These are phyloP conservation scores for Varanus salvator DNA, from an alignment of 2,113 vertebrate genomes.

Conservation along the genomic window DNA sequence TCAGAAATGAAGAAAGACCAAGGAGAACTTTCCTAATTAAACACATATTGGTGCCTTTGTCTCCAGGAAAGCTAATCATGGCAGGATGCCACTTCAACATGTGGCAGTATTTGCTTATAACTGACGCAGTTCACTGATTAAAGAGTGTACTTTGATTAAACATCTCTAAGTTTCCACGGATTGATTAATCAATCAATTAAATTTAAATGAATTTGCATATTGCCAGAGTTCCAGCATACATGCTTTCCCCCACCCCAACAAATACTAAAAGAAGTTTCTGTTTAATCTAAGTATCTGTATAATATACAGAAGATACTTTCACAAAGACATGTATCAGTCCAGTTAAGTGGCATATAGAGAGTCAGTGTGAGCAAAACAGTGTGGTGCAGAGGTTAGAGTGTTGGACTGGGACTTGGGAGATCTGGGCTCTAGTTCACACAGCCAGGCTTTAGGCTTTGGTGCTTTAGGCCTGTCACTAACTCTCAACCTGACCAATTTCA, in stretches of 20 bases:
- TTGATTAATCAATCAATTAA: not conserved
- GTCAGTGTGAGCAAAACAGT: too few species aligned
- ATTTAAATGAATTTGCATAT: conserved; percentile 7
- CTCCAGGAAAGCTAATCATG: conserved; percentile 61
- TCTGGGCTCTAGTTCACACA: too few species aligned
- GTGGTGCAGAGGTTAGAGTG: too few species aligned
- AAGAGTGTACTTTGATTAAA: conserved; percentile 9
- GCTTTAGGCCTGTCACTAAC: too few species aligned
- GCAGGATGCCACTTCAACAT: conserved; percentile 62
- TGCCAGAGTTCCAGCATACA: not conserved
- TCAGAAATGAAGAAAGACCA: conserved; percentile 54
- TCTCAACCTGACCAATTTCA: too few species aligned
- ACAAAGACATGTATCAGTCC: not conserved
- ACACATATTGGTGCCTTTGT: conserved; percentile 51
- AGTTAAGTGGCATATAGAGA: not conserved
- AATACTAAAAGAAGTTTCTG: not conserved
- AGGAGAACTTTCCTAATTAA: conserved; percentile 65
- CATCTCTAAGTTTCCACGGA: not conserved
- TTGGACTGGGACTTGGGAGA: too few species aligned
- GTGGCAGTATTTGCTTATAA: conserved; percentile 52
- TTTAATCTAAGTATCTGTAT: too few species aligned
- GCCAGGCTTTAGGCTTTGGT: too few species aligned
- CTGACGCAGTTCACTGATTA: not conserved
- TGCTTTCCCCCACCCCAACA: too few species aligned
- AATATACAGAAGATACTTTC: not conserved